A percentile compares a stretch with the other conserved stretches of the same genome.
Conservation (phyloP, 1,140 invertebrate genomes). For the Zaprionus gabonicus region DNA sequence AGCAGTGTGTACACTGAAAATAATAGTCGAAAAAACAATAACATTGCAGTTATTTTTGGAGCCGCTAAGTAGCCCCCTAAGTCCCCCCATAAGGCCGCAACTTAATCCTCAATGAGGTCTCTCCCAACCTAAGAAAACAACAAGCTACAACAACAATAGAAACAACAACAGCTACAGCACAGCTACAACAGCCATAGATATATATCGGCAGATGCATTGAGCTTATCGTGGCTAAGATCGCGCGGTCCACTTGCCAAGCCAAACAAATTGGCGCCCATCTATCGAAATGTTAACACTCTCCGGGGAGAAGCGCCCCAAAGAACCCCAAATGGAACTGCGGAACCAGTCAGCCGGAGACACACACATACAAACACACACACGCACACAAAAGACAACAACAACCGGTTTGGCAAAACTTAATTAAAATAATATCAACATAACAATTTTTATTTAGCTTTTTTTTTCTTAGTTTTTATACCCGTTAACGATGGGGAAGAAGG, state of each 20-base stretch:
- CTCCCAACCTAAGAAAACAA: conserved; percentile 62
- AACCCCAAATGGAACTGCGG: conserved; percentile 64
- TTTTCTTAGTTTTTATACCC: conserved; percentile 7
- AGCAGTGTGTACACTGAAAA: conserved; percentile 29
- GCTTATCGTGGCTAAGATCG: conserved; percentile 1
- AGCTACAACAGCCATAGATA: neutral
- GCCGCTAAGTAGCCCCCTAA: conserved; percentile 76
- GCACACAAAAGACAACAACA: conserved; percentile 32
- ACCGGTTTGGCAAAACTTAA: conserved; percentile 82
- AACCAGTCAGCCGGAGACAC: conserved; percentile 44
- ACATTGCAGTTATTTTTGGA: conserved; percentile 75
- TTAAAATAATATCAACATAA: conserved; percentile 84
- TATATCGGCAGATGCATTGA: conserved; percentile 32
- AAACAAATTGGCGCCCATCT: conserved; percentile 80
- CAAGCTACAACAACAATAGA: conserved; percentile 33
- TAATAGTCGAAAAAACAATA: conserved; percentile 45
- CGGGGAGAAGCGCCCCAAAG: conserved; percentile 31
- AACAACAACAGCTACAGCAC: conserved; percentile 7
- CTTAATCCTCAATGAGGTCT: conserved; percentile 75
- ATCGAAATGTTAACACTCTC: conserved; percentile 76
- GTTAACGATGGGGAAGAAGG: too few species aligned
- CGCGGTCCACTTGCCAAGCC: conserved; percentile 48
- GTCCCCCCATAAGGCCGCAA: conserved; percentile 60
- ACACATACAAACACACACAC: conserved; percentile 24
- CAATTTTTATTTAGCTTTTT: conserved; percentile 68